A percentile compares a stretch with the other conserved stretches of the same genome.
Evolutionary conservation across 2,113 vertebrate genomes (phyloP).

Genomic region (Rhinogobius similis): DNA sequence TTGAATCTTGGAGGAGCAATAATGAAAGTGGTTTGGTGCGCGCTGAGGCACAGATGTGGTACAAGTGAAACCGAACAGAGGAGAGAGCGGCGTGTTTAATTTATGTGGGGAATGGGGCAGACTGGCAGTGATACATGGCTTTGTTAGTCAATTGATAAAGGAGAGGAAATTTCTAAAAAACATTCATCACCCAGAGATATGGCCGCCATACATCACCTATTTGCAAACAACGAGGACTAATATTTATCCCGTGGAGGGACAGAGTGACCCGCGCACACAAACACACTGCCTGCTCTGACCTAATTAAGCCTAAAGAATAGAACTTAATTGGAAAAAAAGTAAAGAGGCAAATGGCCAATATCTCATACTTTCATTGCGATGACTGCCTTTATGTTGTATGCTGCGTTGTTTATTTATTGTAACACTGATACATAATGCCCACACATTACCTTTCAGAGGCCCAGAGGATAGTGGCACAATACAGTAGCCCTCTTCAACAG

Average conservation of each 20-base stretch:
- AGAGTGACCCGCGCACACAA: conserved; percentile 67
- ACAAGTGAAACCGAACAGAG: conserved; percentile 23
- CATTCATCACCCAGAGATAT: conserved; percentile 92
- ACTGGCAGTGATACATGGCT: conserved; percentile 98
- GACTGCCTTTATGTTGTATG: conserved; percentile 23
- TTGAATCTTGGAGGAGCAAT: conserved; percentile 52
- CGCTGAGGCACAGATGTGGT: conserved; percentile 40
- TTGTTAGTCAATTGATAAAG: conserved; percentile 98
- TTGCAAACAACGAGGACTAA: conserved; percentile 83
- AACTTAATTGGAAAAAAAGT: conserved; percentile 66
- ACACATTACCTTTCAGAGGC: conserved; percentile 36
- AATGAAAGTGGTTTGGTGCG: conserved; percentile 50
- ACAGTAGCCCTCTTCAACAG: not conserved
- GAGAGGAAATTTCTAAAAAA: conserved; percentile 97
- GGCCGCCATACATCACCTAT: conserved; percentile 93
- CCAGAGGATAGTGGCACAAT: conserved; percentile 29
- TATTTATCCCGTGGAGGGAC: conserved; percentile 85
- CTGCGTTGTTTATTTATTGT: conserved; percentile 13
- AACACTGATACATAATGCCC: conserved; percentile 28
- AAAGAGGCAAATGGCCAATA: conserved; percentile 30
- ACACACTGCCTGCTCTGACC: conserved; percentile 51
- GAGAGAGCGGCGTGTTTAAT: conserved; percentile 83
- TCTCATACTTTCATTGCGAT: conserved; percentile 39
- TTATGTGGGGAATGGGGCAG: conserved; percentile 89
- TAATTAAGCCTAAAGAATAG: conserved; percentile 73